Percentiles rank a stretch among this genome's conserved stretches.
These are phyloP conservation scores for Porphyrio hochstetteri DNA, from an alignment of 2,113 vertebrate genomes.

Conservation along the genomic window DNA sequence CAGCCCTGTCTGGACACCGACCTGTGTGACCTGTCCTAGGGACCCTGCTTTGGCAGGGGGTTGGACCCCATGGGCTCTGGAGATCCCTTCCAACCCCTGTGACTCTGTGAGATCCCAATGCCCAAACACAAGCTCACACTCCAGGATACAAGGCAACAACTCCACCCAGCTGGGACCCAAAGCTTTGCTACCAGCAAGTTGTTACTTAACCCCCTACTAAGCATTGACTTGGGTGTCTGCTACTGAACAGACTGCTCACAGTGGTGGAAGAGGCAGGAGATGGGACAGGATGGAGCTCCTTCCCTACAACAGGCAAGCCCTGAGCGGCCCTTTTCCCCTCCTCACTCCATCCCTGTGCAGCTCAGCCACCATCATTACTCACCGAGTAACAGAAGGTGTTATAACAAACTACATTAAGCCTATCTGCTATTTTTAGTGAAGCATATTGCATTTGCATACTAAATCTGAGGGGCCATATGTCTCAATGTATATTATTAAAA, in stretches of 20 bases:
- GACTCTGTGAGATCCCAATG: too few species aligned
- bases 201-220: background rate
- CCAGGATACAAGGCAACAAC: background rate
- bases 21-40: too few species aligned
- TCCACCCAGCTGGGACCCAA: background rate
- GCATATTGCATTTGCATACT: constrained; percentile 59
- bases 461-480: constrained; percentile 61
- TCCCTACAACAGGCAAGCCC: background rate
- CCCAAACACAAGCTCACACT: rapidly evolving
- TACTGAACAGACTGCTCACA: rapidly evolving
- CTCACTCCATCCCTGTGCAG: background rate
- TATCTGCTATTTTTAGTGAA: constrained; percentile 56
- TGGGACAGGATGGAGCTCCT: background rate
- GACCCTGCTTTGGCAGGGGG: too few species aligned
- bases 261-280: background rate
- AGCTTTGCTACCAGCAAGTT: background rate
- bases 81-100: too few species aligned
- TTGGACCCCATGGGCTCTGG: too few species aligned
- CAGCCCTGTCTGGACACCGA: too few species aligned
- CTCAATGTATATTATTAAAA: constrained; percentile 54
- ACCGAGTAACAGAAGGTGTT: constrained; percentile 52
- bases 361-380: background rate
- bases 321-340: background rate
- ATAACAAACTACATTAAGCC: constrained; percentile 32
- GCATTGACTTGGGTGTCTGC: background rate